These are phyloP conservation scores for Montipora efflorescens DNA, from an alignment of 64 coral and sea anemone genomes.

Conservation along the genomic window DNA sequence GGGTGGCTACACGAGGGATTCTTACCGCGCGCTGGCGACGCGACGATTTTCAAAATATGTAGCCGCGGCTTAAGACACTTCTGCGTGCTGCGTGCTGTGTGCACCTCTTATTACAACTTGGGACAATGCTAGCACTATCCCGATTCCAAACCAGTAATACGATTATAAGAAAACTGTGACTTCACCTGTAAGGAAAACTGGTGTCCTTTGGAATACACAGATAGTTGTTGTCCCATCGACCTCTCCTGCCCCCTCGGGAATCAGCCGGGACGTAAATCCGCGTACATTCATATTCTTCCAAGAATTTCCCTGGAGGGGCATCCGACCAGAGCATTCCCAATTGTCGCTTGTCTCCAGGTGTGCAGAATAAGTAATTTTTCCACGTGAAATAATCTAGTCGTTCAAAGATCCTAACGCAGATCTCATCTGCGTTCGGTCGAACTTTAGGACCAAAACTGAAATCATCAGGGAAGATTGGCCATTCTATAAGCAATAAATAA, in stretches of 20 bases:
- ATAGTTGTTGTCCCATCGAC: slow-evolving; percentile 87
- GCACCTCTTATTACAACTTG: too few relatives aligned
- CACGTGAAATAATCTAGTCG: slow-evolving; percentile 61
- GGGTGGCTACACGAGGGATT: too few relatives aligned
- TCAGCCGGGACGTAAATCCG: slow-evolving; percentile 65
- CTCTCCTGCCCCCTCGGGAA: not conserved
- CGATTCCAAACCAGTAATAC: not conserved
- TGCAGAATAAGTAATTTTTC: slow-evolving; percentile 77
- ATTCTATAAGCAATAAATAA: slow-evolving; percentile 43
- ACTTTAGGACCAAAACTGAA: slow-evolving; percentile 55
- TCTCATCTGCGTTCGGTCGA: not conserved
- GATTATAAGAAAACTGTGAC: not conserved
- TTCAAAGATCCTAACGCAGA: slow-evolving; percentile 79
- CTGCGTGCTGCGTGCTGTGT: too few relatives aligned
- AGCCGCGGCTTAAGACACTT: too few relatives aligned
- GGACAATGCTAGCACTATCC: too few relatives aligned
- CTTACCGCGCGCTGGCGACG: too few relatives aligned
- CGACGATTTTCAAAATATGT: too few relatives aligned
- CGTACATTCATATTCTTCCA: slow-evolving; percentile 27
- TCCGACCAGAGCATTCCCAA: slow-evolving; percentile 78
- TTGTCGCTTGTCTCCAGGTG: slow-evolving; percentile 63
- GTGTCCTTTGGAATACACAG: slow-evolving; percentile 72
- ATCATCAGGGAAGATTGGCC: slow-evolving; percentile 80
- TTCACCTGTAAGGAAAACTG: slow-evolving; percentile 85
- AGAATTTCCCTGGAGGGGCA: not conserved